A percentile compares a stretch with the other conserved stretches of the same genome.
Evolutionary conservation across 2,113 vertebrate genomes (phyloP).

Genomic region (Oxyura jamaicensis): DNA sequence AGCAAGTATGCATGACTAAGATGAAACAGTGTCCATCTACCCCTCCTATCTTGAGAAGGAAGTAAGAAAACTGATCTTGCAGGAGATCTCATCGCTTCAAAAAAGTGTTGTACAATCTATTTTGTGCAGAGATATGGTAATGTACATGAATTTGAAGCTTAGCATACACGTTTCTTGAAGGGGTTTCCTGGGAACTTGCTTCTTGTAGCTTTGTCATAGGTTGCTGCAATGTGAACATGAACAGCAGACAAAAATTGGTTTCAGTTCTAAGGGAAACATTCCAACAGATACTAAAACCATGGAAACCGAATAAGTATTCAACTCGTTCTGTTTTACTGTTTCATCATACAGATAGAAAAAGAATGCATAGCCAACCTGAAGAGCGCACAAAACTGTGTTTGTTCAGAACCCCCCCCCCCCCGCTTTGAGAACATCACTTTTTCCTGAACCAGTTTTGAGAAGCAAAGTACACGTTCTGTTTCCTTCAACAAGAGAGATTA

Average conservation of each 20-base stretch:
- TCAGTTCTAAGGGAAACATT: neutral
- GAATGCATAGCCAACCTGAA: neutral
- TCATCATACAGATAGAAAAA: neutral
- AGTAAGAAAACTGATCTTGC: neutral
- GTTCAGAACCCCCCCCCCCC: neutral
- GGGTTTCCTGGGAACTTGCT: neutral
- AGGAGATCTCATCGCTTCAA: neutral
- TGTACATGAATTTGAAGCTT: neutral
- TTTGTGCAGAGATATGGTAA: neutral
- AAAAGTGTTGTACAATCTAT: neutral
- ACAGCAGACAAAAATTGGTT: neutral
- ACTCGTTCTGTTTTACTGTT: neutral
- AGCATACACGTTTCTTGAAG: neutral
- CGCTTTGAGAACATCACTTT: neutral
- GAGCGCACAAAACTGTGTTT: neutral
- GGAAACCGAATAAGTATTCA: neutral
- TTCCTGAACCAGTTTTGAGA: neutral
- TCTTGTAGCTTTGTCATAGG: neutral
- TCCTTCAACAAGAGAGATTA: neutral
- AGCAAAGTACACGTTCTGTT: neutral
- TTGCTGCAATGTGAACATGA: neutral
- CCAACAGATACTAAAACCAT: neutral
- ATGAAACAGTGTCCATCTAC: conserved; percentile 15
- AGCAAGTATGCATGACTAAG: conserved; percentile 14
- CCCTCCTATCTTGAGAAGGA: neutral